A percentile compares a stretch with the other conserved stretches of the same genome.
Evolutionary conservation across 2,888 invertebrate genomes (phyloP).

Genomic region (Oscheius myriophilus): DNA sequence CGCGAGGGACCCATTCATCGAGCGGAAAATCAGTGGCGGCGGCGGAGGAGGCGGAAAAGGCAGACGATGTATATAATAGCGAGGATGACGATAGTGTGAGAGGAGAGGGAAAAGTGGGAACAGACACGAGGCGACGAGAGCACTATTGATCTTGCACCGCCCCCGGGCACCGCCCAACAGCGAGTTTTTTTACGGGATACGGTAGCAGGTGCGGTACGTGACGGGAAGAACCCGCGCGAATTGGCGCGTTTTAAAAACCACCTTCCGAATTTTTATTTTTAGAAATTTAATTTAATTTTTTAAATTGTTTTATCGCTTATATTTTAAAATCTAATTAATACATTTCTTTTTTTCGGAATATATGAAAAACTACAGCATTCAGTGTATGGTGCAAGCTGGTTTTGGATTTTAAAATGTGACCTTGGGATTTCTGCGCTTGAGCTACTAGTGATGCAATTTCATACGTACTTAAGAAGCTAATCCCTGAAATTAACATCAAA

Average conservation of each 20-base stretch:
- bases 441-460: too few species aligned
- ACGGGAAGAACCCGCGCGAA: too few species aligned
- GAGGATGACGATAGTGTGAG: conserved; percentile 7
- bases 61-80: not conserved
- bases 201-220: not conserved
- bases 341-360: too few species aligned
- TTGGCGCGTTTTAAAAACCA: not conserved
- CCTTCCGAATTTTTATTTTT: not conserved
- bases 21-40: not conserved
- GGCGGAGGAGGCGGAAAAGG: conserved; percentile 6
- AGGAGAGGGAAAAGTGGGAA: conserved; percentile 6
- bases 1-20: not conserved
- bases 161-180: not conserved
- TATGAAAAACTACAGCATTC: too few species aligned
- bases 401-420: too few species aligned
- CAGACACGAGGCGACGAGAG: conserved; percentile 7
- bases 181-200: not conserved
- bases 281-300: not conserved
- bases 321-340: too few species aligned
- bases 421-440: too few species aligned
- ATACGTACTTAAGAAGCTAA: too few species aligned
- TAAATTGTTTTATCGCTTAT: too few species aligned
- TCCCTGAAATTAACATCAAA: too few species aligned
- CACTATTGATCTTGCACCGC: conserved; percentile 3
- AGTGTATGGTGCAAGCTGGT: too few species aligned